These are phyloP conservation scores for rat (Rattus norvegicus) DNA, from an alignment of 2,113 vertebrate genomes.

Conservation along the genomic window DNA sequence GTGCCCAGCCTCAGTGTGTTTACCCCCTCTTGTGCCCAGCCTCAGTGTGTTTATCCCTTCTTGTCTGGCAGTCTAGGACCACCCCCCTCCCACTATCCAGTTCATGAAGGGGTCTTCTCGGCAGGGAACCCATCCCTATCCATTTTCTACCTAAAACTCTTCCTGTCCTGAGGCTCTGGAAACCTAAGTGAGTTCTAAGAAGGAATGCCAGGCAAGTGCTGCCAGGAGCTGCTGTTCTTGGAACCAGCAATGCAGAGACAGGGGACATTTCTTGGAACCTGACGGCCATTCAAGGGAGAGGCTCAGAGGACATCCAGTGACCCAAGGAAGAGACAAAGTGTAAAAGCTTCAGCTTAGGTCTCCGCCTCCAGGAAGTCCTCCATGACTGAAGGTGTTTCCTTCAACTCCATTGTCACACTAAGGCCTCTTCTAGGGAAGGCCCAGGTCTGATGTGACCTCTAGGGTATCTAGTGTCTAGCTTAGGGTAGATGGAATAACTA, in stretches of 20 bases:
- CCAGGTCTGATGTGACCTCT: neutral
- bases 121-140: neutral
- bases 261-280: conserved; percentile 68
- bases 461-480: neutral
- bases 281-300: conserved; percentile 41
- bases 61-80: neutral
- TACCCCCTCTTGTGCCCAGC: neutral
- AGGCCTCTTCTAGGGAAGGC: neutral
- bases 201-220: conserved; percentile 55
- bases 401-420: neutral
- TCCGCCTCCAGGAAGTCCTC: conserved; percentile 46
- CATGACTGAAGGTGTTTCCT: neutral
- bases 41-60: neutral
- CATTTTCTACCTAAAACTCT: neutral
- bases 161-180: conserved; percentile 24
- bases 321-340: neutral
- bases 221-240: conserved; percentile 69
- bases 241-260: conserved; percentile 47
- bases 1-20: neutral
- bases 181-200: conserved; percentile 66
- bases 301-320: conserved; percentile 25
- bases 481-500: neutral
- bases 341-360: neutral
- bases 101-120: neutral
- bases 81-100: neutral